Evolutionary conservation across 2,888 invertebrate genomes (phyloP), one percentile per base, ranked within the genome.

Genomic region (Azorinus chamasolen): DNA sequence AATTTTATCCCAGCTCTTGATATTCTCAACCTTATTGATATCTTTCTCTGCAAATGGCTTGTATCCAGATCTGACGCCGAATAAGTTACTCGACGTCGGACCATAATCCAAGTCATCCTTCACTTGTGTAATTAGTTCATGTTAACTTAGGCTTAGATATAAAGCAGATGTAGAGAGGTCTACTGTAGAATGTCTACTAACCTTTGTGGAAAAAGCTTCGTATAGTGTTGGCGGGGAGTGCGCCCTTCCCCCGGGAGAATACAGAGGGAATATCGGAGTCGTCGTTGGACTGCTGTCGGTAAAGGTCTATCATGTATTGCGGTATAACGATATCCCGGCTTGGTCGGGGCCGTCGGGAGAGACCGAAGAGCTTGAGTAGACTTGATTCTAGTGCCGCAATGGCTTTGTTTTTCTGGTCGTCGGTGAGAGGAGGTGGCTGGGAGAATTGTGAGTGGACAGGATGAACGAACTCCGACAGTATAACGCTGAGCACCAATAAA

Each of bases 231-330:
- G 92, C 91, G 10, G 84, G 75, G 10, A 72, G 58, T 1, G 80
- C 68, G 5, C 83, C 84, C 41, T 78, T 79, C 50, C 87, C 87
- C 53, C 83, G 80, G 25, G 84, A 75, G 50, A 85, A 76, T n/a
- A 86, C 73, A 57, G 78, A 82, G 12, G 83, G 83, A 20, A 83
- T 79, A 1, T 95, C 94, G 57, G 95, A 94, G 88, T 95, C 95
- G 88, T 94, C 95, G 90, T 94, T 95, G 93, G 94, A 95, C 85
- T 96, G 95, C 87, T 94, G 94, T 79, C 94, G 94, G 94, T 97
- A 97, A 80, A 98, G 94, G 91, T 96, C 95, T 93, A 96, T 95
- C 95, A 98, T 95, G 87, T 96, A 96, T 89, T 96, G 95, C 76
- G 97, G 97, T 91, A 98, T 95, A 62, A 94, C 94, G 70, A 95